phyloP scores from a whole-genome alignment of 2,888 invertebrate species.

The Therioaphis trifolii region DNA sequence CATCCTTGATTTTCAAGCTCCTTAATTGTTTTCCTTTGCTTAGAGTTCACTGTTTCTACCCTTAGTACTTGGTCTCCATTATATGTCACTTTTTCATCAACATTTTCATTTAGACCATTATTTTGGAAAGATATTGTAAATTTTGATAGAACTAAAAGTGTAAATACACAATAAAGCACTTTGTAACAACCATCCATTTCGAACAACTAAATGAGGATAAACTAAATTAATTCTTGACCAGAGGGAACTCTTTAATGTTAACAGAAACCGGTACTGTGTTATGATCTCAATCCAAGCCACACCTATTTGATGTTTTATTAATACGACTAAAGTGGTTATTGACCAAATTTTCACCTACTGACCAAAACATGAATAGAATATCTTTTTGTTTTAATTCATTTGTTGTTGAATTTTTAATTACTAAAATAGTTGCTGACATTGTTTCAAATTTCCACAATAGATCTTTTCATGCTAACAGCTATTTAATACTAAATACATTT shows the following conservation, averaged over 20 bases:
- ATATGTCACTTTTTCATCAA: constrained; percentile 72
- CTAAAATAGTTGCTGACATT: constrained; percentile 14
- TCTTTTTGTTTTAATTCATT: constrained; percentile 32
- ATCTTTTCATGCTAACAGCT: constrained; percentile 13
- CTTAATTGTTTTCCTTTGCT: constrained; percentile 71
- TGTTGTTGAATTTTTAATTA: constrained; percentile 33
- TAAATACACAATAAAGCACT: constrained; percentile 39
- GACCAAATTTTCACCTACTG: constrained; percentile 48
- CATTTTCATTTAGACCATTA: constrained; percentile 2
- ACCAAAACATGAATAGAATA: constrained; percentile 30
- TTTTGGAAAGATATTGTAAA: constrained; percentile 16
- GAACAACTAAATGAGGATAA: constrained; percentile 52
- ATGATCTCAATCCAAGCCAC: constrained; percentile 56
- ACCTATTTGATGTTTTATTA: constrained; percentile 52
- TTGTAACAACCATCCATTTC: constrained; percentile 45
- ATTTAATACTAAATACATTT: constrained; percentile 16
- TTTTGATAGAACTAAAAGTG: constrained; percentile 40
- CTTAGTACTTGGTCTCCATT: constrained; percentile 84
- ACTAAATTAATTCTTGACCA: constrained; percentile 55
- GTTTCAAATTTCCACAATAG: constrained; percentile 39
- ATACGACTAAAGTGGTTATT: constrained; percentile 45
- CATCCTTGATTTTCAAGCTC: constrained; percentile 74
- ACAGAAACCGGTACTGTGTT: constrained; percentile 57
- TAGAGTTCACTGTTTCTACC: constrained; percentile 72
- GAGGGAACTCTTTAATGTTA: constrained; percentile 43